These are phyloP conservation scores for Homalodisca vitripennis DNA, from an alignment of 1,140 invertebrate genomes.

Conservation along the genomic window DNA sequence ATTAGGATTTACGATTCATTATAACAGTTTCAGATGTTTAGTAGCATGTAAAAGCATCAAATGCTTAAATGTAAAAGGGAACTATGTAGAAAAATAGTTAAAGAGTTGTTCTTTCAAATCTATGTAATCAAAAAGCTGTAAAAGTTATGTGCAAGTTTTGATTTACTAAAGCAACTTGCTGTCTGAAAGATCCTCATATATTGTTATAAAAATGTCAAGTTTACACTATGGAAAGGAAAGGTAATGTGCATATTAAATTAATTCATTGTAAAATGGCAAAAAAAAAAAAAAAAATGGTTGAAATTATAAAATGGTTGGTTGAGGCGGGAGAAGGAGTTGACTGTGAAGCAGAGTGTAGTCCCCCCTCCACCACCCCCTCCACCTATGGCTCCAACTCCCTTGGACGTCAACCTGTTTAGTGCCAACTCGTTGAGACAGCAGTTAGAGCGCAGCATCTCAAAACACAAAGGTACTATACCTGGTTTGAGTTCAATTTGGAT, in stretches of 20 bases:
- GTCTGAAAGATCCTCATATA: not conserved
- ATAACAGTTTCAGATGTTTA: too few species aligned
- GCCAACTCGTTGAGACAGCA: constrained; percentile 24
- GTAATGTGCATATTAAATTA: not conserved
- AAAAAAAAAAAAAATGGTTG: not conserved
- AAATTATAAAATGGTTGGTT: not conserved
- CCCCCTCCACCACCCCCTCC: constrained; percentile 29
- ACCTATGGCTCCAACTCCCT: not conserved
- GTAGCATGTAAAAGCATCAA: too few species aligned
- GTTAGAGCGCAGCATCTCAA: constrained; percentile 20
- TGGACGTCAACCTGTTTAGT: not conserved
- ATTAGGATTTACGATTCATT: too few species aligned
- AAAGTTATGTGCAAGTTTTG: too few species aligned
- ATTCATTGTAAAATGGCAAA: not conserved
- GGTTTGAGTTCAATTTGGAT: too few species aligned
- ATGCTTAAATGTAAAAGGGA: too few species aligned
- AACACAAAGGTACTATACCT: constrained; percentile 26
- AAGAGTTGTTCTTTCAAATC: too few species aligned
- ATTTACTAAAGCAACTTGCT: too few species aligned
- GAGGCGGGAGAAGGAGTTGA: constrained; percentile 28
- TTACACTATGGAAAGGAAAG: not conserved
- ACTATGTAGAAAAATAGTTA: too few species aligned
- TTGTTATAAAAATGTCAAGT: not conserved
- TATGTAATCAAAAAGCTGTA: too few species aligned
- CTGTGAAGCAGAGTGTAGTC: constrained; percentile 23